Evolutionary conservation across 2,113 vertebrate genomes (phyloP), one percentile per base, ranked within the genome.

Genomic region (Lepidothrix coronata): DNA sequence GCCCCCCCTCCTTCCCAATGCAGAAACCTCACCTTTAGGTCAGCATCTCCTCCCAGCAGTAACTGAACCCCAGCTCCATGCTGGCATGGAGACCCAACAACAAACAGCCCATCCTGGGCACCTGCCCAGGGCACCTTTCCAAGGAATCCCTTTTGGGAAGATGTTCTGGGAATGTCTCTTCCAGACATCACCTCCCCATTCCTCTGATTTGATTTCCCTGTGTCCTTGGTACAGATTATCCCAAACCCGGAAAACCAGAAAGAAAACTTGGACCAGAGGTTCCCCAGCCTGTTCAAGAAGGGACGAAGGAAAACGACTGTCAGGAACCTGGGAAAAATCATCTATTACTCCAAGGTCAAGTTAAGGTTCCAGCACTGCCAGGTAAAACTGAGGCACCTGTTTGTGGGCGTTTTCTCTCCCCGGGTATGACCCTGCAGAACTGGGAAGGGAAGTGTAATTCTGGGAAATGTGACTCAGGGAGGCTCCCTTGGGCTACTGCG

Each of bases 301-400:
- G 98, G 98, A 8, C 94, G 93, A 39, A 97, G 96, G 83, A 97
- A 94, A 88, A 98, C 74, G 0, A 76, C 97, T 0, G 99, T 99
- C 82, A 98, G 99, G 96, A 99, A 98, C 59, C 98, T 99, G 35
- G 99, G 98, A 48, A 98, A 98, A 48, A 98, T 99, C 44, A 98
- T 99, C 94, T 98, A 99, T 97, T 99, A 99, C 87, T 99, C 99
- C 97, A 99, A 99, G 97, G 99, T 99, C 65, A 99, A 98, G 89
- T 98, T 99, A 37, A 98, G 98, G 17, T 99, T 99, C 96, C 97
- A 99, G 80, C 98, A 99, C 96, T 99, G 98, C 97, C 98, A 99
- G 99, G 99, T 99, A 59, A 83, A 97, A 95, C 49, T 30, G 68
- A 1, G 20, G 25, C 39, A 8, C 43, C 52, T 57, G 9, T 16